phyloP scores from a whole-genome alignment of 1,140 invertebrate species.

The Drosophila tristis region DNA sequence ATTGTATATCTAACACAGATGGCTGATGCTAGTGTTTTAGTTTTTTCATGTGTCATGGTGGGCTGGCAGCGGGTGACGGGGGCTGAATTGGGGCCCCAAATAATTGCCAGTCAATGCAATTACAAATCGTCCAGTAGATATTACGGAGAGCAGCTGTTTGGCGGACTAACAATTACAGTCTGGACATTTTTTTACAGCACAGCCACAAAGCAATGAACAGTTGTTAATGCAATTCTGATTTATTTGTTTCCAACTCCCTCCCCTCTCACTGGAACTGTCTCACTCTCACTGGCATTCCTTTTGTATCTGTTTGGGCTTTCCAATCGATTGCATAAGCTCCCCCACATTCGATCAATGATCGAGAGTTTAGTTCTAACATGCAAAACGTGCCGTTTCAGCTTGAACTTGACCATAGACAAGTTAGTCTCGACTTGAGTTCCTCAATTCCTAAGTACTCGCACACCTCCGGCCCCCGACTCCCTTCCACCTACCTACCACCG shows the following conservation, averaged over 20 bases:
- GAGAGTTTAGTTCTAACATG: conserved; percentile 41
- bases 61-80: conserved; percentile 15
- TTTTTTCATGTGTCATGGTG: conserved; percentile 30
- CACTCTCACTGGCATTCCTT: not conserved
- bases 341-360: conserved; percentile 1
- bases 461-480: not conserved
- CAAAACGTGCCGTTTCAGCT: conserved; percentile 55
- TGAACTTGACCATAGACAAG: conserved; percentile 68
- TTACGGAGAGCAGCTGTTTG: not conserved
- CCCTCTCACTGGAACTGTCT: too few species aligned
- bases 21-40: conserved; percentile 15
- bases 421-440: conserved; percentile 46
- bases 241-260: too few species aligned
- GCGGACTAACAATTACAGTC: conserved; percentile 39
- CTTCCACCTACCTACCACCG: conserved; percentile 4
- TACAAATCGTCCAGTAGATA: conserved; percentile 31
- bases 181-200: conserved; percentile 45
- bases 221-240: conserved; percentile 40
- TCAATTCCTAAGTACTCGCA: conserved; percentile 32
- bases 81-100: conserved; percentile 39
- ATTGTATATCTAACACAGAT: not conserved
- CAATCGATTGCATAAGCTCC: not conserved
- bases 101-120: conserved; percentile 51
- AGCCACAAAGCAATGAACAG: conserved; percentile 14
- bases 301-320: conserved; percentile 4